Evolutionary conservation across 2,797 vertebrate genomes (phyloP).

Genomic region (Poecilia velifera): DNA sequence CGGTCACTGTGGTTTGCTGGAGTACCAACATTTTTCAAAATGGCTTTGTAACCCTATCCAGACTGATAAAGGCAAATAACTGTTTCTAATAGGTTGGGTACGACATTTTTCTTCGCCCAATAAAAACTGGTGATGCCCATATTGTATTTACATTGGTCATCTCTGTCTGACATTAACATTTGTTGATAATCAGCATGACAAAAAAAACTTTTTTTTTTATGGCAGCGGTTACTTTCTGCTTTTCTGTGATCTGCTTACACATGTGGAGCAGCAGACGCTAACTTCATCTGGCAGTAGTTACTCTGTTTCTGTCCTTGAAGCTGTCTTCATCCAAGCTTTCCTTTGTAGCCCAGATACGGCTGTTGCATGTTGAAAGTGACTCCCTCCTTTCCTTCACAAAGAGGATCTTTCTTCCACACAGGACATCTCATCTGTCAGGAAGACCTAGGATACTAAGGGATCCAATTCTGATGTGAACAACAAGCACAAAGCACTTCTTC

Average conservation of each 20-base stretch:
- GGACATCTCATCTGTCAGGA: conserved; percentile 54
- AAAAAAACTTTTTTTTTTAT: background rate
- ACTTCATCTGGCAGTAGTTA: conserved; percentile 1
- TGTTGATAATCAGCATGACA: background rate
- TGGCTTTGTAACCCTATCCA: background rate
- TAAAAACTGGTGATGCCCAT: background rate
- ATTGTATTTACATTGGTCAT: background rate
- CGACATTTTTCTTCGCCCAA: background rate
- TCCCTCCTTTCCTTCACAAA: conserved; percentile 58
- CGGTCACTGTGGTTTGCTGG: background rate
- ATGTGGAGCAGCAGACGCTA: background rate
- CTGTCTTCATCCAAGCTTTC: conserved; percentile 25
- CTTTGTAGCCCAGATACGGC: conserved; percentile 17
- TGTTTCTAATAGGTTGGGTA: background rate
- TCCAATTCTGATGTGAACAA: conserved; percentile 62
- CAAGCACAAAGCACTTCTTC: conserved; percentile 69
- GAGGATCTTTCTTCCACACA: conserved; percentile 65
- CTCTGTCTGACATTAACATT: background rate
- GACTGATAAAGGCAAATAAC: background rate
- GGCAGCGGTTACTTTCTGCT: background rate
- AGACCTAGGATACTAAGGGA: conserved; percentile 70
- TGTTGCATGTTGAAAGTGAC: conserved; percentile 36
- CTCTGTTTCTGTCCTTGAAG: conserved; percentile 8
- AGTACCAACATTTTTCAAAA: background rate
- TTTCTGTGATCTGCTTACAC: background rate